Percentiles rank a stretch among this genome's conserved stretches.
phyloP scores from a whole-genome alignment of 2,113 vertebrate species.

The Rhagologus leucostigma region DNA sequence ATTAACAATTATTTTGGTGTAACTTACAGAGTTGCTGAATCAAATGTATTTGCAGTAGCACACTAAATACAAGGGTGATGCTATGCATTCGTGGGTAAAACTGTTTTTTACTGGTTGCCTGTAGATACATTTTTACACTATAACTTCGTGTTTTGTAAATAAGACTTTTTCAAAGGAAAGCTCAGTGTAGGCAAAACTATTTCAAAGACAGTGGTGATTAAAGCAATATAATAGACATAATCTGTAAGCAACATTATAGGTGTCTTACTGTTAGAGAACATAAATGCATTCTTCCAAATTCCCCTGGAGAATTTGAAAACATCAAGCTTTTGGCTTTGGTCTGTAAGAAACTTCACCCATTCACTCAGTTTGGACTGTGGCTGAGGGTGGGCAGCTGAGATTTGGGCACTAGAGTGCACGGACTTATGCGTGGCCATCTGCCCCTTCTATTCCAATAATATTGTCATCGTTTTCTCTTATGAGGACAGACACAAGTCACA shows the following conservation, averaged over 20 bases:
- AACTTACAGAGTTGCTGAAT: neutral
- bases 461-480: neutral
- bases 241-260: neutral
- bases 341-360: neutral
- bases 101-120: neutral
- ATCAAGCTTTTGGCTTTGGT: neutral
- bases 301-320: neutral
- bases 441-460: neutral
- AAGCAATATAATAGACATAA: neutral
- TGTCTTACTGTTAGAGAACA: neutral
- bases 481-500: neutral
- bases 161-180: neutral
- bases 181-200: neutral
- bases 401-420: neutral
- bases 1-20: neutral
- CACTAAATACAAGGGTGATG: neutral
- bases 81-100: neutral
- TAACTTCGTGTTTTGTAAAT: neutral
- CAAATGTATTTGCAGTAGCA: neutral
- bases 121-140: neutral
- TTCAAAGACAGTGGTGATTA: neutral
- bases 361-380: neutral
- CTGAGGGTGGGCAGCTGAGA: neutral
- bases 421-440: fast-evolving
- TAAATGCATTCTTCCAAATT: neutral